A percentile compares a stretch with the other conserved stretches of the same genome.
Conservation (phyloP, 2,888 invertebrate genomes). For the Byasa hedistus region DNA sequence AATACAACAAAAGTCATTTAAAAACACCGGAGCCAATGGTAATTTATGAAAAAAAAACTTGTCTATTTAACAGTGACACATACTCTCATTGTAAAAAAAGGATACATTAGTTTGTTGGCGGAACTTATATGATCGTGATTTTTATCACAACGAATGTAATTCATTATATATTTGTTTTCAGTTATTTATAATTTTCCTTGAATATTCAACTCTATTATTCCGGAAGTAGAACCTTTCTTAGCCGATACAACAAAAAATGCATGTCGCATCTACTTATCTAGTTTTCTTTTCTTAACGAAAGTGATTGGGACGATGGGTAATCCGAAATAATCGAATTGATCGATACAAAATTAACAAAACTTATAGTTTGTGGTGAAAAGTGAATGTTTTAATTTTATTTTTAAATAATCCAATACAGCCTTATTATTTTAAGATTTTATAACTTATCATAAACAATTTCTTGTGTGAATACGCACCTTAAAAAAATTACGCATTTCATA, state of each 20-base stretch:
- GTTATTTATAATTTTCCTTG: not conserved
- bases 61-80: constrained; percentile 19
- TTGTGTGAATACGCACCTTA: constrained; percentile 18
- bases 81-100: constrained; percentile 25
- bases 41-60: not conserved
- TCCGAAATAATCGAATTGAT: too few relatives aligned
- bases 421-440: too few relatives aligned
- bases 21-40: not conserved
- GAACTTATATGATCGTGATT: constrained; percentile 21
- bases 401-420: too few relatives aligned
- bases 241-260: not conserved
- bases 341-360: too few relatives aligned
- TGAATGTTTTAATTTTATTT: too few relatives aligned
- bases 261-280: too few relatives aligned
- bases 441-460: too few relatives aligned
- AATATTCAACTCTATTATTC: not conserved
- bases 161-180: constrained; percentile 18
- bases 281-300: too few relatives aligned
- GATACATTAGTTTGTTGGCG: constrained; percentile 22
- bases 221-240: not conserved
- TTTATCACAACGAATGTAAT: constrained; percentile 18
- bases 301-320: too few relatives aligned
- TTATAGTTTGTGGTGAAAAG: too few relatives aligned
- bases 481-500: constrained; percentile 18
- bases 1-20: too few relatives aligned